Evolutionary conservation across 2,113 vertebrate species (phyloP).

Genomic region (Chlamydotis undulata): DNA sequence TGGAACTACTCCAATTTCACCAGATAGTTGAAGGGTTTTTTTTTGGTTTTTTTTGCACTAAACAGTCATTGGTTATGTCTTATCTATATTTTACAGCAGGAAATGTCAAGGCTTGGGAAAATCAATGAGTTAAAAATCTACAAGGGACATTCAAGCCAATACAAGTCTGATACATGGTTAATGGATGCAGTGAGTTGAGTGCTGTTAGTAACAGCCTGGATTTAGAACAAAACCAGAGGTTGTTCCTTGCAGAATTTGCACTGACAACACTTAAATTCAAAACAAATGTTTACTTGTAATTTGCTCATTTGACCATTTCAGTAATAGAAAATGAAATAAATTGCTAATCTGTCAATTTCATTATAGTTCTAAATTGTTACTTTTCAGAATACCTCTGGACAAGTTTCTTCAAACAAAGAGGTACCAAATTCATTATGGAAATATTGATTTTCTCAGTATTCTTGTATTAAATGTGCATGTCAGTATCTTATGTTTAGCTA

Average conservation of each 20-base stretch:
- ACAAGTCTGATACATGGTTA: not conserved
- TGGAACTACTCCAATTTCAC: not conserved
- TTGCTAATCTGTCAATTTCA: not conserved
- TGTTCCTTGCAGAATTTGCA: not conserved
- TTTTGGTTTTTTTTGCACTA: not conserved
- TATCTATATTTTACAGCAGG: not conserved
- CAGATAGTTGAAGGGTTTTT: not conserved
- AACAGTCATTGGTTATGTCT: not conserved
- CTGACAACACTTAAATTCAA: not conserved
- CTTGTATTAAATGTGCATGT: not conserved
- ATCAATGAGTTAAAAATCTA: not conserved
- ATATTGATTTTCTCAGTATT: not conserved
- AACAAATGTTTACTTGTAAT: not conserved
- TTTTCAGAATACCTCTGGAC: not conserved
- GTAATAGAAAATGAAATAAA: not conserved
- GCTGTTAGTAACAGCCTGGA: too few relatives aligned
- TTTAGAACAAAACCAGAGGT: not conserved
- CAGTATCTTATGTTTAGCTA: not conserved
- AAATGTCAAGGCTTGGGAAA: not conserved
- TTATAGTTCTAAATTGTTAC: not conserved
- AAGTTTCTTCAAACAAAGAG: not conserved
- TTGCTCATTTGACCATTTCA: not conserved
- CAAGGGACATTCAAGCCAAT: not conserved
- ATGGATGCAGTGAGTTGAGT: not conserved
- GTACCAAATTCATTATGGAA: not conserved